Percentiles rank a stretch among this genome's conserved stretches.
phyloP scores from a whole-genome alignment of 2,888 invertebrate genomes.

The Dorcus parallelipipedus region DNA sequence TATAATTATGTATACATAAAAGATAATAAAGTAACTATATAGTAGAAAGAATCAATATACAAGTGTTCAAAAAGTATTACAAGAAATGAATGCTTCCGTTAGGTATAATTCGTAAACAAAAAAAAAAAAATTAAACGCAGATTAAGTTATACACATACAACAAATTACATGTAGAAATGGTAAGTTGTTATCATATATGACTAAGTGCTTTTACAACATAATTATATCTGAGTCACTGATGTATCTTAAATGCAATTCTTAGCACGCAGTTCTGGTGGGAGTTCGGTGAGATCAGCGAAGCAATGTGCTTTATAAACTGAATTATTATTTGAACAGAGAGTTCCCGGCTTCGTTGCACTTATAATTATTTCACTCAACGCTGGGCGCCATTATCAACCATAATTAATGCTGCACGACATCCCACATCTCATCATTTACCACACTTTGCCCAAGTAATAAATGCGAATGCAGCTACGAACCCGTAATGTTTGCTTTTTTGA shows the following conservation, averaged over 20 bases:
- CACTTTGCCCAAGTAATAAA: slow-evolving; percentile 29
- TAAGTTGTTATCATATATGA: slow-evolving; percentile 16
- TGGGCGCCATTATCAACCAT: slow-evolving; percentile 32
- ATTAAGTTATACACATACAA: too few relatives aligned
- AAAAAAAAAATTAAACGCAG: too few relatives aligned
- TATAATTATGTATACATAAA: too few relatives aligned
- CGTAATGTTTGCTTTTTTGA: too few relatives aligned
- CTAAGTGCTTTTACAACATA: slow-evolving; percentile 27
- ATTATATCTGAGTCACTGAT: slow-evolving; percentile 28
- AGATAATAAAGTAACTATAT: too few relatives aligned
- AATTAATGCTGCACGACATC: slow-evolving; percentile 33
- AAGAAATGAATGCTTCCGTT: too few relatives aligned
- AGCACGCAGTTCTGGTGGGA: slow-evolving; percentile 37
- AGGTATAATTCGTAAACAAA: too few relatives aligned
- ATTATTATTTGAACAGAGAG: slow-evolving; percentile 33
- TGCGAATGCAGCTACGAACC: slow-evolving; percentile 25
- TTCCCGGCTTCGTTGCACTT: slow-evolving; percentile 31
- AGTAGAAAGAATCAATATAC: too few relatives aligned
- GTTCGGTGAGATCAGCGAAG: slow-evolving; percentile 37
- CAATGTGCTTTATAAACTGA: slow-evolving; percentile 33
- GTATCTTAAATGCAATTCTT: slow-evolving; percentile 34
- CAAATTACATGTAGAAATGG: too few relatives aligned
- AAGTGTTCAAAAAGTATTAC: too few relatives aligned
- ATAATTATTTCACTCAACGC: slow-evolving; percentile 36
- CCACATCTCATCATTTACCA: slow-evolving; percentile 32